These are phyloP conservation scores for Emydura subglobosa DNA, from an alignment of 2,113 vertebrate genomes.

Conservation along the genomic window DNA sequence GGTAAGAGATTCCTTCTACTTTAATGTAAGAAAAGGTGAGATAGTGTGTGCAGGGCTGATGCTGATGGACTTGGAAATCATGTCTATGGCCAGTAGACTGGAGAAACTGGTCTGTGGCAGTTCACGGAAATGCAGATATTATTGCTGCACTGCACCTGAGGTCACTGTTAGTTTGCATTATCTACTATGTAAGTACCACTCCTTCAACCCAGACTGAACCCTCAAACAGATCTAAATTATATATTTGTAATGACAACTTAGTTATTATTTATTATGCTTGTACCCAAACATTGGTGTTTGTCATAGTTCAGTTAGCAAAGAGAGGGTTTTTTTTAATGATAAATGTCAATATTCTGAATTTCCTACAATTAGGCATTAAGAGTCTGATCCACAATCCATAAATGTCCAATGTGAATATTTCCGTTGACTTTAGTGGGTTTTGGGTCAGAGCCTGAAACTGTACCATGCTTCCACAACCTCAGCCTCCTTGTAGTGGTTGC, in stretches of 20 bases:
- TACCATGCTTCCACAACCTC: not conserved
- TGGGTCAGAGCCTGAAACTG: not conserved
- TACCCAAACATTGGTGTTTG: not conserved
- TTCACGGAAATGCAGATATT: not conserved
- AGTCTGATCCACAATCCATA: not conserved
- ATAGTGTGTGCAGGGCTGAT: not conserved
- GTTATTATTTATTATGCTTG: not conserved
- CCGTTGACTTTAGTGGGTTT: not conserved
- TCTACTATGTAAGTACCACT: fast-evolving
- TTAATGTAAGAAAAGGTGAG: not conserved
- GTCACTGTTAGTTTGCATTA: not conserved
- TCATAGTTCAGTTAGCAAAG: not conserved
- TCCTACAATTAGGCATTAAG: not conserved
- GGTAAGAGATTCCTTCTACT: not conserved
- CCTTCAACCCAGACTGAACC: not conserved
- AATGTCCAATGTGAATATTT: not conserved
- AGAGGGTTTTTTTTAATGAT: not conserved
- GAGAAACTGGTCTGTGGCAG: not conserved
- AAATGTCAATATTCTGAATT: not conserved
- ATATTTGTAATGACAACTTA: not conserved
- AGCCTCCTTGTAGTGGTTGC: not conserved
- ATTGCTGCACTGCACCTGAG: not conserved
- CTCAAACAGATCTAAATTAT: fast-evolving
- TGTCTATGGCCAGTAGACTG: not conserved
- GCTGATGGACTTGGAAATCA: not conserved